These are phyloP conservation scores for Reticulitermes lucifugus DNA, from an alignment of 2,888 invertebrate species.

Conservation along the genomic window DNA sequence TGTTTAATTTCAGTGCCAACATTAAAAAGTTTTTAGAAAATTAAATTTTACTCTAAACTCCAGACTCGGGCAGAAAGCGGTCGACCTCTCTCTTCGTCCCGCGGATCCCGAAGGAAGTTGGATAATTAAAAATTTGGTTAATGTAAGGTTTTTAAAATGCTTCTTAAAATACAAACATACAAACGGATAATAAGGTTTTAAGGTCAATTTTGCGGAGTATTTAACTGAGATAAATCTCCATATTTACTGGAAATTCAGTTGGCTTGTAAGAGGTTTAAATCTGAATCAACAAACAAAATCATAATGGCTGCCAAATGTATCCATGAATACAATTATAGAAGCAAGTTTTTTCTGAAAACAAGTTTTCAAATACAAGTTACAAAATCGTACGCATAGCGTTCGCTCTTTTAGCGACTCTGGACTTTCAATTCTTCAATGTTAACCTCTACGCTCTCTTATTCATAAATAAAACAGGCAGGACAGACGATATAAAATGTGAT, in stretches of 20 bases:
- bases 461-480: too few relatives aligned
- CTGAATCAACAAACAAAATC: not conserved
- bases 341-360: not conserved
- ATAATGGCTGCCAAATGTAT: not conserved
- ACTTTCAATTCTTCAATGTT: too few relatives aligned
- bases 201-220: not conserved
- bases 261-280: not conserved
- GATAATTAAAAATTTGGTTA: constrained; percentile 9
- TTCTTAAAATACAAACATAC: not conserved
- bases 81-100: too few relatives aligned
- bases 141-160: not conserved
- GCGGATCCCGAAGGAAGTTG: not conserved
- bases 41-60: not conserved
- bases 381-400: too few relatives aligned
- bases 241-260: not conserved
- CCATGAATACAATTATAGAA: not conserved
- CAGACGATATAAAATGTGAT: too few relatives aligned
- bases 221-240: not conserved
- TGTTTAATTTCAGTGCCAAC: not conserved
- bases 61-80: not conserved
- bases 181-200: not conserved
- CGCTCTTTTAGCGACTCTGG: too few relatives aligned
- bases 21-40: not conserved
- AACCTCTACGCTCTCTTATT: too few relatives aligned
- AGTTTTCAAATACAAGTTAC: too few relatives aligned